Evolutionary conservation across 2,113 vertebrate species (phyloP).

Genomic region (Eolophus roseicapilla): DNA sequence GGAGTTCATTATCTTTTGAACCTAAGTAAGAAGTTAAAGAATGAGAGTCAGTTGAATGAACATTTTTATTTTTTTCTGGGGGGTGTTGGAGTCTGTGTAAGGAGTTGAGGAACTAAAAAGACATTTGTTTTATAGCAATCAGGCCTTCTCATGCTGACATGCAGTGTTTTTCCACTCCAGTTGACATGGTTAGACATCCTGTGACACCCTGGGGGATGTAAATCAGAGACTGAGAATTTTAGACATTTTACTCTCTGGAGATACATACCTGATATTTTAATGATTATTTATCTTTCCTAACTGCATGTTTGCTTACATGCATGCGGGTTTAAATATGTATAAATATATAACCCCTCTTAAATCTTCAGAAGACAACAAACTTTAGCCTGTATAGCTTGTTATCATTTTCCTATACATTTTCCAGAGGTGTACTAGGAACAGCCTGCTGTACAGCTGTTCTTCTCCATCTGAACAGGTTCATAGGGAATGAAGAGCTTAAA

Average conservation of each 20-base stretch:
- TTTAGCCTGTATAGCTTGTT: slow-evolving; percentile 38
- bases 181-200: slow-evolving; percentile 9
- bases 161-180: slow-evolving; percentile 60
- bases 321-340: neutral
- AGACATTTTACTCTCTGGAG: slow-evolving; percentile 22
- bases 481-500: slow-evolving; percentile 70
- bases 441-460: slow-evolving; percentile 66
- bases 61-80: neutral
- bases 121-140: slow-evolving; percentile 3
- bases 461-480: slow-evolving; percentile 66
- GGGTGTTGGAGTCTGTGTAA: neutral
- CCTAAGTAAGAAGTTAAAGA: neutral
- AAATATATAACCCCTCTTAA: neutral
- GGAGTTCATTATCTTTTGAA: neutral
- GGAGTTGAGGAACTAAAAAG: neutral
- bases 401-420: slow-evolving; percentile 35
- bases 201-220: neutral
- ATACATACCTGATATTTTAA: slow-evolving; percentile 45
- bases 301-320: neutral
- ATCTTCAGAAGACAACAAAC: neutral
- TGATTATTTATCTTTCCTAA: slow-evolving; percentile 33
- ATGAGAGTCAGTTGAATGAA: neutral
- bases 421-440: slow-evolving; percentile 46
- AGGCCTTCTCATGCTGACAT: slow-evolving; percentile 38
- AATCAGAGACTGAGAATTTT: slow-evolving; percentile 27